phyloP scores from a whole-genome alignment of 2,113 vertebrate species.

The Calidris pugnax region DNA sequence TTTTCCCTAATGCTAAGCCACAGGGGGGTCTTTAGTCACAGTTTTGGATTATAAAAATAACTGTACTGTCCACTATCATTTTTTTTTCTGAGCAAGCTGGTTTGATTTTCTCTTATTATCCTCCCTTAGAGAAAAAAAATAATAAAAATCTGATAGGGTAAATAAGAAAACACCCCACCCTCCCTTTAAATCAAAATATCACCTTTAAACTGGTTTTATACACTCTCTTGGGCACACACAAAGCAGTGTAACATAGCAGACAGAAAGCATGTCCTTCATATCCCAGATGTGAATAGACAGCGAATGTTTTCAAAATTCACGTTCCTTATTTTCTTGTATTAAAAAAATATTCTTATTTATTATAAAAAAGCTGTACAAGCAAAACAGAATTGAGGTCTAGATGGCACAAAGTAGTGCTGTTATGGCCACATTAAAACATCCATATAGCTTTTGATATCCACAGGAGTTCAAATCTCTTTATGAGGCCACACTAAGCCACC shows the following conservation, averaged over 20 bases:
- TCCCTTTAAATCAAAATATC: not conserved
- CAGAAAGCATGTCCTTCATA: not conserved
- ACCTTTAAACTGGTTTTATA: not conserved
- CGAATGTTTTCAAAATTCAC: not conserved
- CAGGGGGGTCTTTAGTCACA: rapidly evolving
- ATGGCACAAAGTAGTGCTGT: not conserved
- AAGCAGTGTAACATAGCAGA: not conserved
- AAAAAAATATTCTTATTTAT: not conserved
- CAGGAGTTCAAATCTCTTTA: not conserved
- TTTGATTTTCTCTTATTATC: not conserved
- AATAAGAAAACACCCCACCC: not conserved
- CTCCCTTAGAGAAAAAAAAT: not conserved
- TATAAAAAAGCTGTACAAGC: not conserved
- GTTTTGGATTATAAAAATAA: not conserved
- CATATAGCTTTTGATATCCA: not conserved
- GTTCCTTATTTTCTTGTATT: not conserved
- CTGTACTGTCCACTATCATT: rapidly evolving
- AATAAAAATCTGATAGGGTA: not conserved
- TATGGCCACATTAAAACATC: not conserved
- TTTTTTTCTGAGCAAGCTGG: not conserved
- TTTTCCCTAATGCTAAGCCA: not conserved
- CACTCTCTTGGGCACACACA: not conserved
- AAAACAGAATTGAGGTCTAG: not conserved
- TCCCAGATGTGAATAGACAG: not conserved
- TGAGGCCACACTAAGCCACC: not conserved